Conservation (phyloP, 2,113 vertebrate species). For the Semnopithecus entellus region DNA sequence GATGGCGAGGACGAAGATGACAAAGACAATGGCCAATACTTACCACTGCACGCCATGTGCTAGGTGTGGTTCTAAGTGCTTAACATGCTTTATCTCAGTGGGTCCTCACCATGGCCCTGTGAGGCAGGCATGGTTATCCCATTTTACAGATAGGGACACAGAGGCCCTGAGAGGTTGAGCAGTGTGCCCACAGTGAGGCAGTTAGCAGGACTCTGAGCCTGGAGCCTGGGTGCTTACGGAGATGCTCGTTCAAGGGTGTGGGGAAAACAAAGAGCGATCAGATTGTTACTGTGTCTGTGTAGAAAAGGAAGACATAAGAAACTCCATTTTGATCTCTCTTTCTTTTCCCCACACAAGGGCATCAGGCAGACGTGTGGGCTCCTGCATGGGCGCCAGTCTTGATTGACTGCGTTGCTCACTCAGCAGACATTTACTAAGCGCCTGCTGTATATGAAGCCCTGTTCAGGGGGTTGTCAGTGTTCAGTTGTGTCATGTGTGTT, state of each 20-base stretch:
- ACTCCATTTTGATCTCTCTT: no score
- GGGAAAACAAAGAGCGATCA: no score
- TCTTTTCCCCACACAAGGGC: neutral
- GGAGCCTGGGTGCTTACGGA: neutral
- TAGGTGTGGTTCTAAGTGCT: neutral
- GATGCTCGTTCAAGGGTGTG: neutral
- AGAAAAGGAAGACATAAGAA: no score
- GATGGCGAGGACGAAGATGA: fast-evolving
- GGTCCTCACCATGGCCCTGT: fast-evolving
- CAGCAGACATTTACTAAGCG: neutral
- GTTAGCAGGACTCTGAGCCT: neutral
- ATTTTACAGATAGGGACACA: neutral
- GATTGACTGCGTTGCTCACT: no score
- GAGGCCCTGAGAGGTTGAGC: neutral
- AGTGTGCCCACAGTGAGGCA: no score
- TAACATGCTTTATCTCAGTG: fast-evolving
- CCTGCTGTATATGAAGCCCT: neutral
- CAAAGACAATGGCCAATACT: neutral
- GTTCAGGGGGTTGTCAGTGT: neutral
- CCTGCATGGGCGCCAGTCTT: neutral
- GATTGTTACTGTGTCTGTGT: no score
- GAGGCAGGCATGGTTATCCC: neutral
- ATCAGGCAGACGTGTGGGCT: neutral
- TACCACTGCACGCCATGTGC: fast-evolving
- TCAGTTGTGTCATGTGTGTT: neutral